Percentiles rank a stretch among this genome's conserved stretches.
These are phyloP conservation scores for Platysternon megacephalum DNA, from an alignment of 2,113 vertebrate species.

Conservation along the genomic window DNA sequence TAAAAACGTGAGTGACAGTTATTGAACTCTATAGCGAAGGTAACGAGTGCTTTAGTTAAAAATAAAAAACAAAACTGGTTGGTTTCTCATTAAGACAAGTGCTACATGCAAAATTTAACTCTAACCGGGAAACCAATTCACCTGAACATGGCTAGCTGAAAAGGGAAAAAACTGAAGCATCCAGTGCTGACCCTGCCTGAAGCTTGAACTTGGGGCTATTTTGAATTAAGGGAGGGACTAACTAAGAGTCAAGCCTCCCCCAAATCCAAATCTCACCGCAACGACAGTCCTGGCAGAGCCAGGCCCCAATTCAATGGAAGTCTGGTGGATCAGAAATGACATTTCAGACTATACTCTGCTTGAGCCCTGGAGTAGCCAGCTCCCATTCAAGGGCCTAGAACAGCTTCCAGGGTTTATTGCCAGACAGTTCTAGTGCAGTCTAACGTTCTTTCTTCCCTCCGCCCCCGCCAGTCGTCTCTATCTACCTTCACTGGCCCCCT, in stretches of 20 bases:
- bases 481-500: constrained; percentile 3
- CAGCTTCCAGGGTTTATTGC: neutral
- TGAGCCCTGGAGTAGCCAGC: neutral
- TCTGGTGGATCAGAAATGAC: neutral
- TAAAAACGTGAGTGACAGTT: neutral
- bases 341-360: neutral
- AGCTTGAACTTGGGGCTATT: neutral
- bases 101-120: neutral
- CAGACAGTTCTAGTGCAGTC: neutral
- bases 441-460: constrained; percentile 5
- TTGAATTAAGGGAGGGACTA: neutral
- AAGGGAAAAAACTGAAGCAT: neutral
- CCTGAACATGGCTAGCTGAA: neutral
- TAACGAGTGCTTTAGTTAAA: too few relatives aligned
- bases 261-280: neutral
- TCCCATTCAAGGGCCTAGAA: too few relatives aligned
- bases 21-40: neutral
- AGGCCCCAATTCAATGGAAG: neutral
- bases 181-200: neutral
- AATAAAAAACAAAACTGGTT: too few relatives aligned
- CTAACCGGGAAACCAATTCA: neutral
- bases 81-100: too few relatives aligned
- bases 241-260: neutral
- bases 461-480: neutral
- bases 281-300: too few relatives aligned